Evolutionary conservation across 1,140 invertebrate genomes (phyloP), one percentile per base, ranked within the genome.

Genomic region (Scaptodrosophila lebanonensis): DNA sequence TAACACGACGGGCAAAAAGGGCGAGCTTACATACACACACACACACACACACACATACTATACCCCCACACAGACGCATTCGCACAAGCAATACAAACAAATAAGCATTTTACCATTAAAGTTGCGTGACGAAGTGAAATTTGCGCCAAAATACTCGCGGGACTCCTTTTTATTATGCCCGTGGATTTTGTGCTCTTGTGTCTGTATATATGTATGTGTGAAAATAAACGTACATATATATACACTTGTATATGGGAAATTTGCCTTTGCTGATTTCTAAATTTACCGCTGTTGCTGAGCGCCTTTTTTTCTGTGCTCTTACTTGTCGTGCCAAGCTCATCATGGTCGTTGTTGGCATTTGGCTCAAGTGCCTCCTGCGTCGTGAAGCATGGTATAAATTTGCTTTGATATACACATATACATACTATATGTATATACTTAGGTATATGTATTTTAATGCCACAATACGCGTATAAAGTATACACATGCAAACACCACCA

Each of bases 71-170:
- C n/a, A 25, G 18, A 43, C 38, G n/a, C n/a, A 33, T 2, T 8
- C 32, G 25, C 38, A 30, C 33, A 30, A 18, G 43, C 51, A 51
- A 52, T 51, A 52, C 53, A 71, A 68, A 69, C 68, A 69, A 73
- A 73, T 75, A 82, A 61, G 75, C 63, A 82, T 66, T 73, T 69
- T 68, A 65, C 75, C 75, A 82, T 82, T 82, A 75, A 82, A 79
- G 75, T 82, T 82, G 75, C 75, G 75, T 82, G 75, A 82, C 75
- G 75, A 83, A 75, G 65, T 70, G 66, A 82, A 82, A 82, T 83
- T 82, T 82, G 76, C 70, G 66, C 64, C 76, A 70, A 83, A n/a
- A 82, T 60, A 83, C 76, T 83, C 76, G 49, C 43, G 76, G 70
- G 75, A 75, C 53, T 70, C 44, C 42, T 40, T 59, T 53, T 48